Evolutionary conservation across 2,113 vertebrate genomes (phyloP).

Genomic region (Synchiropus splendidus): DNA sequence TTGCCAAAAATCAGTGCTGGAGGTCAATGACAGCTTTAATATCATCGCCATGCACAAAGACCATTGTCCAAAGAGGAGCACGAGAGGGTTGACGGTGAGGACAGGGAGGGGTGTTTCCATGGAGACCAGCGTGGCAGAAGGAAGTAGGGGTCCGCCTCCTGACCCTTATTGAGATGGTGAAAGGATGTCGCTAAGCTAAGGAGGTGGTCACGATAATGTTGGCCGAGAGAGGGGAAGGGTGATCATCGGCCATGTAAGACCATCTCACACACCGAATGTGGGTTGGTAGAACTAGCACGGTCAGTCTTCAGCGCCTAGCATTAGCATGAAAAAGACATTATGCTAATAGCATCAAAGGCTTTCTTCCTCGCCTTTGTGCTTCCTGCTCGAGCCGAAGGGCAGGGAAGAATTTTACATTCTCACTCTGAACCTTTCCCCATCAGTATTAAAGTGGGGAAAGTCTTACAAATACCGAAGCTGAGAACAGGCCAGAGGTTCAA

Average conservation of each 20-base stretch:
- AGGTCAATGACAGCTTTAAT: not conserved
- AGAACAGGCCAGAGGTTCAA: too few relatives aligned
- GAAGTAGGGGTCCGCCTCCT: conserved; percentile 41
- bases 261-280: too few relatives aligned
- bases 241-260: conserved; percentile 18
- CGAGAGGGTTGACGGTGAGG: conserved; percentile 3
- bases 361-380: conserved; percentile 35
- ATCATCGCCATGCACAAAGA: conserved; percentile 14
- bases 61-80: conserved; percentile 41
- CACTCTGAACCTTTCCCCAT: too few relatives aligned
- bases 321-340: conserved; percentile 67
- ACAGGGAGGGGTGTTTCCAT: conserved; percentile 54
- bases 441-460: too few relatives aligned
- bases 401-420: conserved; percentile 17
- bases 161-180: conserved; percentile 51
- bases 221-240: conserved; percentile 5
- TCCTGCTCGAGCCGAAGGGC: conserved; percentile 30
- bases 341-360: conserved; percentile 53
- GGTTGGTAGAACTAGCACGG: conserved; percentile 18
- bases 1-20: too few relatives aligned
- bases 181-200: conserved; percentile 25
- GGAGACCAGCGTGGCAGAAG: conserved; percentile 48
- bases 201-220: conserved; percentile 12
- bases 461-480: too few relatives aligned
- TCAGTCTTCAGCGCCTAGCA: conserved; percentile 42